Conservation (phyloP, 2,113 vertebrate species). For the Campylorhamphus procurvoides region DNA sequence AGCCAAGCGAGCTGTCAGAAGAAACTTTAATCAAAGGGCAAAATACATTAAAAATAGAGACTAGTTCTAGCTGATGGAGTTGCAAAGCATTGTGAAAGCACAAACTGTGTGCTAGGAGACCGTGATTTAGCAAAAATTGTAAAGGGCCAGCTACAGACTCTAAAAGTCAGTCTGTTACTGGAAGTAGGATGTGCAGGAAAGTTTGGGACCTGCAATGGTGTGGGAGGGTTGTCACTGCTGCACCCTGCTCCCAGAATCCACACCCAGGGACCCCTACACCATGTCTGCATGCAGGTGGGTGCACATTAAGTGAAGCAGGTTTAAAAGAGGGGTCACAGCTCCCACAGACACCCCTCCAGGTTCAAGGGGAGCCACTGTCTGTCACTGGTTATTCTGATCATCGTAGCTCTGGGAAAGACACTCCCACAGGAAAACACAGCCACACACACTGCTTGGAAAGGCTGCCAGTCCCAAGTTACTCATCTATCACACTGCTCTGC, state of each 20-base stretch:
- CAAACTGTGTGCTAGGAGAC: not conserved
- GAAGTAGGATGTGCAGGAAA: not conserved
- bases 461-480: not conserved
- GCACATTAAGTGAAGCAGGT: not conserved
- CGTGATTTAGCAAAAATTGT: conserved; percentile 19
- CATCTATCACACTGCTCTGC: not conserved
- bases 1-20: conserved; percentile 14
- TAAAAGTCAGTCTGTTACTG: not conserved
- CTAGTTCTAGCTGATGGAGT: not conserved
- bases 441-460: not conserved
- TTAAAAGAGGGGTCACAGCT: not conserved
- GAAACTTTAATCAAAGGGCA: not conserved
- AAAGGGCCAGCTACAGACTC: not conserved
- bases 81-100: not conserved
- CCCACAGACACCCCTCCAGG: not conserved
- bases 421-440: not conserved
- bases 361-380: not conserved
- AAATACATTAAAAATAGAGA: conserved; percentile 12
- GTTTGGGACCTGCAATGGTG: not conserved
- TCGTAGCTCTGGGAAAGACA: not conserved
- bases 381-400: not conserved
- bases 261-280: not conserved
- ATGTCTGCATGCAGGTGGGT: rapidly evolving
- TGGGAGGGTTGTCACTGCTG: not conserved
- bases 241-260: not conserved